Evolutionary conservation across 2,888 invertebrate genomes (phyloP).

Genomic region (Allygus modestus): DNA sequence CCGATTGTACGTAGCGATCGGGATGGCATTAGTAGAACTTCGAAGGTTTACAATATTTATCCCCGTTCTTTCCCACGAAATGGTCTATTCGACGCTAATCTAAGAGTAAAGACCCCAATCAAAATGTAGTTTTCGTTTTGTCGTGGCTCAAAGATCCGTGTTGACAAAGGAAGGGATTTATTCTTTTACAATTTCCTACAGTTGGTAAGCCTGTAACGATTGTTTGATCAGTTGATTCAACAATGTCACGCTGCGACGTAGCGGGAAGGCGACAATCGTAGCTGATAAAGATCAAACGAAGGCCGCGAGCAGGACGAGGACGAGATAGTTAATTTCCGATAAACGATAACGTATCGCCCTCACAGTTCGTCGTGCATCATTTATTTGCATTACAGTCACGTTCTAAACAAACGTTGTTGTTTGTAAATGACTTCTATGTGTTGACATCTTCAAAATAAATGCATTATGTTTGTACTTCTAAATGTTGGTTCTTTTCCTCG

Average conservation of each 20-base stretch:
- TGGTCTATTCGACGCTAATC: neutral
- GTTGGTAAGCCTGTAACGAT: conserved; percentile 6
- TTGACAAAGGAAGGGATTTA: conserved; percentile 23
- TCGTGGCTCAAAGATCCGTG: neutral
- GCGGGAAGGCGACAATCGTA: conserved; percentile 4
- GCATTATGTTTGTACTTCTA: too few species aligned
- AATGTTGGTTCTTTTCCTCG: too few species aligned
- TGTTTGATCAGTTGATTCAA: conserved; percentile 36
- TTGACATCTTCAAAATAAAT: neutral
- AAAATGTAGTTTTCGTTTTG: neutral
- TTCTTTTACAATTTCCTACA: conserved; percentile 5
- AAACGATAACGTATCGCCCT: neutral
- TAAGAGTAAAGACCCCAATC: neutral
- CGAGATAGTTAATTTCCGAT: neutral
- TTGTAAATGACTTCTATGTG: neutral
- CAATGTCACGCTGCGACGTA: neutral
- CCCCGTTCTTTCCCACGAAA: neutral
- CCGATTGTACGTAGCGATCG: too few species aligned
- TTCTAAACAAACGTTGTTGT: neutral
- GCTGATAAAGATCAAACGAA: conserved; percentile 26
- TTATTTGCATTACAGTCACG: conserved; percentile 10
- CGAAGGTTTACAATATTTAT: too few species aligned
- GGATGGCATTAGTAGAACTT: too few species aligned
- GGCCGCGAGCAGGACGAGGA: conserved; percentile 29
- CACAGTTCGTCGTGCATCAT: conserved; percentile 4